Evolutionary conservation across 2,797 vertebrate genomes (phyloP), one percentile per base, ranked within the genome.

Genomic region (Linurgus olivaceus): DNA sequence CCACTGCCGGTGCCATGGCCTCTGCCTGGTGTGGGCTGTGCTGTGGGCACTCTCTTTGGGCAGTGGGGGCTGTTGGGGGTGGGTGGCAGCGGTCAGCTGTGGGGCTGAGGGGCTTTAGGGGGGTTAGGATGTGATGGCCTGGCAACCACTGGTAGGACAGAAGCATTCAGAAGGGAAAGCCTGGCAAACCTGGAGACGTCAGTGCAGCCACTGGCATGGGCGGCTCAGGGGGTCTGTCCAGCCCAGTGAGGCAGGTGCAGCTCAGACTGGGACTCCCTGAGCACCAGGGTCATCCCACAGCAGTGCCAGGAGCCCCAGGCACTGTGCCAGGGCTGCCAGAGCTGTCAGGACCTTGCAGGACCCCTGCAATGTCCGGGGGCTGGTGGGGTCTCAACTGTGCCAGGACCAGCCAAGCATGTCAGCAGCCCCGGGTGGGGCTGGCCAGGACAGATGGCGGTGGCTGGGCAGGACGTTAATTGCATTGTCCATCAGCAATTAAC

Each of bases 301-400:
- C 51, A 8, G 20, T 5, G 17, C 50, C 13, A 1, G 21, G 61
- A 59, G 29, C 33, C 13, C 47, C 24, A 4, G 55, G 51, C 55
- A 4, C 33, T 0, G 7, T 2, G 2, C 31, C 4, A 3, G 66
- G 16, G 50, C 23, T 0, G 0, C 51, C 17, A 3, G 37, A 42
- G 61, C 50, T 8, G 18, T 2, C 8, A 4, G 91, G 75, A 54
- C 40, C 51, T 37, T 5, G 17, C 2, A 1, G 44, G 28, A 38
- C 40, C 51, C 40, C 8, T 33, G 37, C 19, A 3, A 5, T 10
- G 9, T 26, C 52, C 7, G 3, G 48, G 33, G 42, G 29, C 33
- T 5, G 29, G 19, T 25, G 65, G 44, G 28, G 26, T 62, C n/a
- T 35, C 33, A 10, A 2, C 17, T 1, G 13, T 31, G 48, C 48